phyloP scores from a whole-genome alignment of 1,140 invertebrate species.

The Caenorhabditis tropicalis region DNA sequence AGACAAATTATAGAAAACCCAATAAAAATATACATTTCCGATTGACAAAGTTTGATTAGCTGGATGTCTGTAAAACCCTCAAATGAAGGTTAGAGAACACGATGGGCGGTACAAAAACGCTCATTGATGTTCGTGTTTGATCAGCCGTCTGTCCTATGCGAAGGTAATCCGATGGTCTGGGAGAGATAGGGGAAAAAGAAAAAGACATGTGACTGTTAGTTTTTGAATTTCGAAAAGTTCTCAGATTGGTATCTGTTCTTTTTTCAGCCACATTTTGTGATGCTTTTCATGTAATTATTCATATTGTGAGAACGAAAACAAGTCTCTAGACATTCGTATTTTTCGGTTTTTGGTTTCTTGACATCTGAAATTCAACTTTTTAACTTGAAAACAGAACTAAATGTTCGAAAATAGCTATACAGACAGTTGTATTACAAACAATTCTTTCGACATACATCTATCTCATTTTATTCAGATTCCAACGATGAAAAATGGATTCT shows the following conservation, averaged over 20 bases:
- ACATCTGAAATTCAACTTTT: too few relatives aligned
- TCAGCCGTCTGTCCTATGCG: background rate
- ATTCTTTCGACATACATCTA: background rate
- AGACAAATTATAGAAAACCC: too few relatives aligned
- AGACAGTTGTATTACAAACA: background rate
- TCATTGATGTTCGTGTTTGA: constrained; percentile 20
- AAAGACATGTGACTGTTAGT: background rate
- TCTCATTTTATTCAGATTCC: background rate
- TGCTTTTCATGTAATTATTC: too few relatives aligned
- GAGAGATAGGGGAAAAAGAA: background rate
- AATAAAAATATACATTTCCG: too few relatives aligned
- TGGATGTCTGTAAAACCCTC: background rate
- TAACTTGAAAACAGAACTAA: too few relatives aligned
- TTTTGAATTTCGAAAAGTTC: background rate
- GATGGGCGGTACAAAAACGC: background rate
- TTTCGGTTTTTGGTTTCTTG: too few relatives aligned
- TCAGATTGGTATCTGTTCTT: too few relatives aligned
- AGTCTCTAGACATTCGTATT: too few relatives aligned
- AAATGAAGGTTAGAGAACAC: background rate
- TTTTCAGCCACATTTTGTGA: too few relatives aligned
- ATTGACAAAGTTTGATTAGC: background rate
- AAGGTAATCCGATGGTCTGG: constrained; percentile 6
- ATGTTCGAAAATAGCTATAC: too few relatives aligned
- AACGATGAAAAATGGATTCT: constrained; percentile 5
- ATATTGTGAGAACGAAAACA: too few relatives aligned